phyloP scores from a whole-genome alignment of 2,888 invertebrate genomes.

The Neoitamus cyanurus region DNA sequence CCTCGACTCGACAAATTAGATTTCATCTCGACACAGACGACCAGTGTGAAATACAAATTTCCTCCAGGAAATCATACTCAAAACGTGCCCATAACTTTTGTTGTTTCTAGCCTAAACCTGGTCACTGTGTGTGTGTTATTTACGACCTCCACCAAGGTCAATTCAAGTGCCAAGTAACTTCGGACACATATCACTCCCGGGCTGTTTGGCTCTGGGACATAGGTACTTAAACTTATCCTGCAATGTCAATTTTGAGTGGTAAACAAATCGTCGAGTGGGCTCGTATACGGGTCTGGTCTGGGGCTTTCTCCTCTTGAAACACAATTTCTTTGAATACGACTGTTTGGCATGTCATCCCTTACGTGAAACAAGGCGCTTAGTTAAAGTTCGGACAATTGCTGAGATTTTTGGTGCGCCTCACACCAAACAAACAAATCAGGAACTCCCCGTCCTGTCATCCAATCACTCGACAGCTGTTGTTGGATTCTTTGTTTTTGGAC shows the following conservation, averaged over 20 bases:
- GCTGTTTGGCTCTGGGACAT: neutral
- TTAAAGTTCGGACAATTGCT: conserved; percentile 8
- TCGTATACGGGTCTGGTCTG: neutral
- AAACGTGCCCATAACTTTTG: neutral
- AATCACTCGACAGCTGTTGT: neutral
- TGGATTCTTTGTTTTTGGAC: neutral
- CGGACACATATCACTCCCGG: neutral
- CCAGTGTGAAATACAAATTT: neutral
- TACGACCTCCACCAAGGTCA: neutral
- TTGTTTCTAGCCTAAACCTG: neutral
- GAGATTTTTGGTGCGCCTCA: neutral
- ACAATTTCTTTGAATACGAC: conserved; percentile 1
- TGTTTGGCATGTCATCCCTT: conserved; percentile 9
- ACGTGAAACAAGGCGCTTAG: neutral
- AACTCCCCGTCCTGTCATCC: neutral
- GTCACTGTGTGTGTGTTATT: neutral
- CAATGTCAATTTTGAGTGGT: neutral
- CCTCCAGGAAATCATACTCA: neutral
- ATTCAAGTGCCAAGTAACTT: neutral
- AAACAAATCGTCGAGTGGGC: neutral
- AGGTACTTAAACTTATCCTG: neutral
- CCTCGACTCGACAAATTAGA: neutral
- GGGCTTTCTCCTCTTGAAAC: neutral
- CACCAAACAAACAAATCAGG: neutral
- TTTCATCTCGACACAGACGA: neutral